phyloP scores from a whole-genome alignment of 1,140 invertebrate species.

The Ruditapes philippinarum region DNA sequence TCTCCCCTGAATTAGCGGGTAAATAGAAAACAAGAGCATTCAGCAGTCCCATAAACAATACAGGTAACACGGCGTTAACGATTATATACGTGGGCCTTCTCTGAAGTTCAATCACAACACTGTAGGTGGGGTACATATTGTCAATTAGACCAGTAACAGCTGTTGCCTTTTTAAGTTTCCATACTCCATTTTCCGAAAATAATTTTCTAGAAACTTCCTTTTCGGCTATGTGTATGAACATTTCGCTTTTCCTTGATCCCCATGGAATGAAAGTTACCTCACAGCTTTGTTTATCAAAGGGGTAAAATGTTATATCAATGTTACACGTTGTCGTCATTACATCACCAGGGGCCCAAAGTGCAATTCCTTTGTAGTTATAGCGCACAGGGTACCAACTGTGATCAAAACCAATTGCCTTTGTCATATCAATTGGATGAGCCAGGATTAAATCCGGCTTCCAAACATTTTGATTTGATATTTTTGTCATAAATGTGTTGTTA shows the following conservation, averaged over 20 bases:
- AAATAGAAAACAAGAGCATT: conserved; percentile 88
- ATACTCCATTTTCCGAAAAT: conserved; percentile 89
- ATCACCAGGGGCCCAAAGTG: conserved; percentile 50
- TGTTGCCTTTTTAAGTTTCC: conserved; percentile 77
- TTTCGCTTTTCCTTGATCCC: neutral
- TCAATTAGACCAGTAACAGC: neutral
- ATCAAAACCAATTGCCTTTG: conserved; percentile 36
- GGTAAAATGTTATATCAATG: conserved; percentile 93
- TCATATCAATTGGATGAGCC: conserved; percentile 28
- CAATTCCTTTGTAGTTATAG: conserved; percentile 3
- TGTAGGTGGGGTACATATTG: neutral
- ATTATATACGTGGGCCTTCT: conserved; percentile 83
- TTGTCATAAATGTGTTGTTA: neutral
- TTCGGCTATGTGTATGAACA: neutral
- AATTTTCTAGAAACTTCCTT: conserved; percentile 87
- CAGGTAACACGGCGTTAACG: conserved; percentile 88
- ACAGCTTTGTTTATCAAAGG: conserved; percentile 91
- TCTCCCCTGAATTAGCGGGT: conserved; percentile 88
- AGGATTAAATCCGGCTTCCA: conserved; percentile 68
- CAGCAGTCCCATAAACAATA: conserved; percentile 88
- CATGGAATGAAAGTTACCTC: conserved; percentile 81
- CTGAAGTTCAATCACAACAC: conserved; percentile 73
- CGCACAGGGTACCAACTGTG: conserved; percentile 29
- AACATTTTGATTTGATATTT: conserved; percentile 18
- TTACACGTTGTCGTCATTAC: conserved; percentile 91